A percentile compares a stretch with the other conserved stretches of the same genome.
phyloP scores from a whole-genome alignment of 2,113 vertebrate species.

The Saccopteryx leptura region DNA sequence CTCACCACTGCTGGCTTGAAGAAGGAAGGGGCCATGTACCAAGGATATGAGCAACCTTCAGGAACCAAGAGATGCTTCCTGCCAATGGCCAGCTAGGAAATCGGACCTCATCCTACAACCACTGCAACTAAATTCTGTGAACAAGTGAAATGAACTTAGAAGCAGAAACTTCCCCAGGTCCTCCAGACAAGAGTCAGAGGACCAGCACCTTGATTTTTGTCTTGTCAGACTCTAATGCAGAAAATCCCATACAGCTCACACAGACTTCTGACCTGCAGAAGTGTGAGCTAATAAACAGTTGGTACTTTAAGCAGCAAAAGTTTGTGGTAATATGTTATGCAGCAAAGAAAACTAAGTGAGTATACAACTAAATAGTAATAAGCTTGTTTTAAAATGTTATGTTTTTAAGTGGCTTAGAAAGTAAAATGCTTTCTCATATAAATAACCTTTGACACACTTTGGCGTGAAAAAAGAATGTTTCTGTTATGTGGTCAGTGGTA shows the following conservation, averaged over 20 bases:
- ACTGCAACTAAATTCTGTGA: not conserved
- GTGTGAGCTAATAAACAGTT: not conserved
- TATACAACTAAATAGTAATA: not conserved
- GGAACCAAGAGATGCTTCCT: not conserved
- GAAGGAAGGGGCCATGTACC: not conserved
- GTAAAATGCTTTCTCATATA: not conserved
- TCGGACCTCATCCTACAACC: not conserved
- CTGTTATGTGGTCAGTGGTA: conserved; percentile 11
- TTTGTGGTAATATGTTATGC: not conserved
- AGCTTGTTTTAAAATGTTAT: not conserved
- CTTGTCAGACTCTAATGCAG: not conserved
- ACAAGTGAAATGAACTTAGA: not conserved
- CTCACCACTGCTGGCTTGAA: not conserved
- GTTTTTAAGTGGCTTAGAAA: not conserved
- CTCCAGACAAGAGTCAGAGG: not conserved
- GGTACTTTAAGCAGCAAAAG: not conserved
- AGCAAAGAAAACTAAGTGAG: not conserved
- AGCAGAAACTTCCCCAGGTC: not conserved
- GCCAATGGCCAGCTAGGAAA: not conserved
- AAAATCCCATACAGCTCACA: not conserved
- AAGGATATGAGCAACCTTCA: not conserved
- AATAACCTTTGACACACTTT: conserved; percentile 8
- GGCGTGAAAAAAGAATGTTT: conserved; percentile 20
- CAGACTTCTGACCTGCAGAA: not conserved
- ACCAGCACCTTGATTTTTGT: not conserved